These are phyloP conservation scores for Tinea semifulvella DNA, from an alignment of 2,888 invertebrate species.

Conservation along the genomic window DNA sequence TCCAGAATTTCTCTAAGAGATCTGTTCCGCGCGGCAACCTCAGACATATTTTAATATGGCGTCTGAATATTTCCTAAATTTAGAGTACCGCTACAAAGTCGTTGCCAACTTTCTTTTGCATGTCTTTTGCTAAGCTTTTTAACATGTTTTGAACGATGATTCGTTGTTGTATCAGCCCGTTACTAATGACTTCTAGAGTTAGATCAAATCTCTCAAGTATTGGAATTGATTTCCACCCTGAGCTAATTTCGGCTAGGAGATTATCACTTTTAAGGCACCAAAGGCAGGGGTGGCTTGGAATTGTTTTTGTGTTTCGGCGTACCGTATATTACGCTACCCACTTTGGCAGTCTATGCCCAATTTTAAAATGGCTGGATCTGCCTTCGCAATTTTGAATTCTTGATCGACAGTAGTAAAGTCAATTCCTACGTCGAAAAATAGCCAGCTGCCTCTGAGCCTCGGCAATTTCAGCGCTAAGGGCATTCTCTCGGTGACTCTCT, in stretches of 20 bases:
- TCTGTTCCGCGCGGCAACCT: neutral
- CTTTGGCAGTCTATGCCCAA: neutral
- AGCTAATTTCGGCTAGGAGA: conserved; percentile 18
- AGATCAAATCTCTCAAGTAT: neutral
- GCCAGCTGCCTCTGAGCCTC: neutral
- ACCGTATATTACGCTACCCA: conserved; percentile 17
- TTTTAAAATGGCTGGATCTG: neutral
- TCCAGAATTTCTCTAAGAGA: neutral
- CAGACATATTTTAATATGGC: neutral
- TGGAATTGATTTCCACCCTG: conserved; percentile 16
- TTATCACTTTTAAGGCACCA: conserved; percentile 17
- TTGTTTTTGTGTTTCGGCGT: conserved; percentile 18
- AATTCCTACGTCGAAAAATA: neutral
- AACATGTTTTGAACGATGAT: neutral
- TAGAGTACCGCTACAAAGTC: neutral
- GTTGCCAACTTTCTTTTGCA: neutral
- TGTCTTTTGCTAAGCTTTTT: neutral
- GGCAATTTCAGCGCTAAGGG: neutral
- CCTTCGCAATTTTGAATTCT: neutral
- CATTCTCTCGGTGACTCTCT: neutral
- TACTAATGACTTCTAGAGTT: neutral
- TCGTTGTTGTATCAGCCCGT: neutral
- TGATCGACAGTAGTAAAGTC: neutral
- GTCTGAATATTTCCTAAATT: neutral
- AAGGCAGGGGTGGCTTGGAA: conserved; percentile 22